These are phyloP conservation scores for Cerastoderma edule DNA, from an alignment of 2,888 invertebrate species.

Conservation along the genomic window DNA sequence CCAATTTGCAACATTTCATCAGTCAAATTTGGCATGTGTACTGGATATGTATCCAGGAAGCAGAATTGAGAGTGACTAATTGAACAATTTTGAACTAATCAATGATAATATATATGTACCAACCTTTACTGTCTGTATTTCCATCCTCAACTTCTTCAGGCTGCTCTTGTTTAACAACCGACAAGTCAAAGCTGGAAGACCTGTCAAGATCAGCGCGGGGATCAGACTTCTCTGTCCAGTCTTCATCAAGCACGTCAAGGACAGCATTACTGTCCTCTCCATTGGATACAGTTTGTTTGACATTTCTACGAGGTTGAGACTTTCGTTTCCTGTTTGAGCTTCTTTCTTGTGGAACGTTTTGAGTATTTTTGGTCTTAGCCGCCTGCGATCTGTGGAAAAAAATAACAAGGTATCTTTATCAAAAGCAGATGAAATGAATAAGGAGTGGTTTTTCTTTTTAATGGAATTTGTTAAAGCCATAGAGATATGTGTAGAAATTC, in stretches of 20 bases:
- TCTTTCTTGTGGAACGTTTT: constrained; percentile 18
- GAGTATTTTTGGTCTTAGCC: constrained; percentile 8
- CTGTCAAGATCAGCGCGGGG: background rate
- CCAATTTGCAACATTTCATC: too few relatives aligned
- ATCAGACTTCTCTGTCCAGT: constrained; percentile 32
- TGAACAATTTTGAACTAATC: too few relatives aligned
- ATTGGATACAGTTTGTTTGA: constrained; percentile 31
- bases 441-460: too few relatives aligned
- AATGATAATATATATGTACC: too few relatives aligned
- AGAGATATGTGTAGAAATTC: too few relatives aligned
- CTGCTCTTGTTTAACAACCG: constrained; percentile 49
- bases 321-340: constrained; percentile 39
- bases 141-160: constrained; percentile 10
- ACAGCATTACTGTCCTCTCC: constrained; percentile 26
- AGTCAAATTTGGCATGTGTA: too few relatives aligned
- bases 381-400: background rate
- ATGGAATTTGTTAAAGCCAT: too few relatives aligned
- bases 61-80: too few relatives aligned
- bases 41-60: too few relatives aligned
- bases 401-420: background rate
- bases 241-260: constrained; percentile 21
- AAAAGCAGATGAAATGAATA: too few relatives aligned
- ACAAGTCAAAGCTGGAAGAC: constrained; percentile 32
- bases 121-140: constrained; percentile 37
- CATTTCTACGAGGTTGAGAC: constrained; percentile 46